phyloP scores from a whole-genome alignment of 2,797 vertebrate genomes.

The Triplophysa bombifrons region DNA sequence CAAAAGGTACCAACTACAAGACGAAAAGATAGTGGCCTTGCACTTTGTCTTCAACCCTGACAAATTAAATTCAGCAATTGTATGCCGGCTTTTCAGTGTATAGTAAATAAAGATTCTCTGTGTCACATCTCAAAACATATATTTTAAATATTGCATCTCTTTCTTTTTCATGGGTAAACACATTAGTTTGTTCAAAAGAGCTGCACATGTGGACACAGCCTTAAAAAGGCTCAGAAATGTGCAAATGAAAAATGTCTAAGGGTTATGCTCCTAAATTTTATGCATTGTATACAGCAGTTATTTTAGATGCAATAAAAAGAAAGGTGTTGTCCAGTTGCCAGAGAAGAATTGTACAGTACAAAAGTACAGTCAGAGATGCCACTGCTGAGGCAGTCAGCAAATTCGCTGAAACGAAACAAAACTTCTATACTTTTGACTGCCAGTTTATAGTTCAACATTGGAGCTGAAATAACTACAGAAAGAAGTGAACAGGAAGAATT shows the following conservation, averaged over 20 bases:
- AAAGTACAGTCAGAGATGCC: neutral
- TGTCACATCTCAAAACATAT: neutral
- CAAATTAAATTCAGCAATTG: neutral
- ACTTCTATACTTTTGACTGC: conserved; percentile 2
- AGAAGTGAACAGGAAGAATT: conserved; percentile 1
- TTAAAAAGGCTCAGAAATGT: neutral
- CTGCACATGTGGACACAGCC: neutral
- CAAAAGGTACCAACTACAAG: neutral
- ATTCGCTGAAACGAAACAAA: neutral
- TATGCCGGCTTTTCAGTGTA: neutral
- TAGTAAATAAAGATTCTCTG: neutral
- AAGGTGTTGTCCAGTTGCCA: neutral
- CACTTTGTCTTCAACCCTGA: neutral
- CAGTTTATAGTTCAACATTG: neutral
- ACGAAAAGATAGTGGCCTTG: neutral
- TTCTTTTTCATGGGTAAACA: neutral
- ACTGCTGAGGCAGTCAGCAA: neutral
- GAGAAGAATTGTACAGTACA: neutral
- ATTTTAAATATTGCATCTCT: neutral
- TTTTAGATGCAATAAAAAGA: neutral
- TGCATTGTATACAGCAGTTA: neutral
- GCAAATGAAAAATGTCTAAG: conserved; percentile 1
- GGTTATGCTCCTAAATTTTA: neutral
- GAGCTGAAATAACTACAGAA: conserved; percentile 7
- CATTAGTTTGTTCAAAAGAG: neutral